Conservation (phyloP, 1,140 invertebrate genomes). For the Trichonephila clavata region DNA sequence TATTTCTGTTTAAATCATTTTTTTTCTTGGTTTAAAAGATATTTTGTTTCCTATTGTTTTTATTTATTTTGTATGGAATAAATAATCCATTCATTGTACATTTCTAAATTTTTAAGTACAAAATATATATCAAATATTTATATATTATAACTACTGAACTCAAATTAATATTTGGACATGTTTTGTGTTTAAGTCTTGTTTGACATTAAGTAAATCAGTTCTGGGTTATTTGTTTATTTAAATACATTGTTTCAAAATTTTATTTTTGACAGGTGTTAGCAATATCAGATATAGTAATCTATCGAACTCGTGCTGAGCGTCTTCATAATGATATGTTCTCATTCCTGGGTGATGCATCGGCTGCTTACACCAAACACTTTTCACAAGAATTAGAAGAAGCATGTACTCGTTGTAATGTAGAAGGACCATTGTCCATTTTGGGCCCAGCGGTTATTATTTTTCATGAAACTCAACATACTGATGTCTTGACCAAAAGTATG, state of each 20-base stretch:
- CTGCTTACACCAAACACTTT: constrained; percentile 89
- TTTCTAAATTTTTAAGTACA: too few relatives aligned
- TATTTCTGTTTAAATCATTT: too few relatives aligned
- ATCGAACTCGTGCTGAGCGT: constrained; percentile 89
- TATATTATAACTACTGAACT: too few relatives aligned
- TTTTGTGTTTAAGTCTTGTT: too few relatives aligned
- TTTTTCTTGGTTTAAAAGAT: too few relatives aligned
- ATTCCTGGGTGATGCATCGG: constrained; percentile 89
- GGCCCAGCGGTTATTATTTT: constrained; percentile 90
- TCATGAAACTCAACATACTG: constrained; percentile 90
- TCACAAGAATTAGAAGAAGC: constrained; percentile 85
- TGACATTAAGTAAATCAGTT: too few relatives aligned
- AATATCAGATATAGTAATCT: constrained; percentile 91
- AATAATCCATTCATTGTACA: too few relatives aligned
- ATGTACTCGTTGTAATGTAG: constrained; percentile 83
- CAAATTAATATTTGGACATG: too few relatives aligned
- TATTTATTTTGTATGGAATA: too few relatives aligned
- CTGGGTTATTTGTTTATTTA: too few relatives aligned
- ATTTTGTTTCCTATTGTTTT: too few relatives aligned
- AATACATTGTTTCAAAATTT: neutral
- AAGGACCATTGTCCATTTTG: constrained; percentile 81
- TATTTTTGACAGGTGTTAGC: constrained; percentile 84
- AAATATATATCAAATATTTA: too few relatives aligned
- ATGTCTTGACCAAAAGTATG: constrained; percentile 72
- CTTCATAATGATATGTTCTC: constrained; percentile 90